These are phyloP conservation scores for Athalia rosae DNA, from an alignment of 2,888 invertebrate genomes.

Conservation along the genomic window DNA sequence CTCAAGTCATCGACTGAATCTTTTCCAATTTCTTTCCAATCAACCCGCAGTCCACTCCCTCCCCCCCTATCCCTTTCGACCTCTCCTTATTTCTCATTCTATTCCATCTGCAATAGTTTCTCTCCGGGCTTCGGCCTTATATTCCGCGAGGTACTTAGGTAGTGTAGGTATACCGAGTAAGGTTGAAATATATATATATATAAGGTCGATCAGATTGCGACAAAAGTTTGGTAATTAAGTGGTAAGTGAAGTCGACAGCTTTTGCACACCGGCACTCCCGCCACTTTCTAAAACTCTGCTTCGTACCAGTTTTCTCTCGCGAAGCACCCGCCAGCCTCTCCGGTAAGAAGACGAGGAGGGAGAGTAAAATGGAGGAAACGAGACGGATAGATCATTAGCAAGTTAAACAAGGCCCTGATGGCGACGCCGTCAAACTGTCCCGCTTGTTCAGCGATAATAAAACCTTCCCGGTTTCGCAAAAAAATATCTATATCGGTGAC, in stretches of 20 bases:
- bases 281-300: too few relatives aligned
- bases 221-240: constrained; percentile 65
- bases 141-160: not conserved
- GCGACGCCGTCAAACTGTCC: constrained; percentile 43
- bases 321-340: not conserved
- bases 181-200: constrained; percentile 26
- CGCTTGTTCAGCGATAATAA: not conserved
- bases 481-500: too few relatives aligned
- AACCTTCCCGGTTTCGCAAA: not conserved
- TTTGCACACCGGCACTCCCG: constrained; percentile 8
- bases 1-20: constrained; percentile 34
- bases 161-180: constrained; percentile 12
- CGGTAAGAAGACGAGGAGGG: constrained; percentile 25
- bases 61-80: constrained; percentile 17
- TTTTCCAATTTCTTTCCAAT: constrained; percentile 53
- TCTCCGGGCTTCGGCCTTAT: not conserved
- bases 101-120: not conserved
- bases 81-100: not conserved
- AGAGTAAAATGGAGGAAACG: constrained; percentile 16
- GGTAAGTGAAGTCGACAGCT: constrained; percentile 54
- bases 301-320: not conserved
- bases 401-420: constrained; percentile 31
- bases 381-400: constrained; percentile 41
- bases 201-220: constrained; percentile 48
- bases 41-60: constrained; percentile 50